phyloP scores from a whole-genome alignment of 2,888 invertebrate genomes.

The Acronicta leporina region DNA sequence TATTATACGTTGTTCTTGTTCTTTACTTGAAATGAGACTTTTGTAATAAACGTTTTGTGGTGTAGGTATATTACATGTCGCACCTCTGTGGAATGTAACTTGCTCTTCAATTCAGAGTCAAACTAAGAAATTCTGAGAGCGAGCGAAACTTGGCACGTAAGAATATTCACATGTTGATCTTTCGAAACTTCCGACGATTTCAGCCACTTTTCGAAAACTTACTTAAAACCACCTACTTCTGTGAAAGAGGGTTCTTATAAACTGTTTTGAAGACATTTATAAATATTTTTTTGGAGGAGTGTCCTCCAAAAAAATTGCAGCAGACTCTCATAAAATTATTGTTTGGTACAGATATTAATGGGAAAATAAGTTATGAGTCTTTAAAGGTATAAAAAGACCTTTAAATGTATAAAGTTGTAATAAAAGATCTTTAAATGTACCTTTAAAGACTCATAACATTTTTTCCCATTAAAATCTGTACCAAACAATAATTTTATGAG shows the following conservation, averaged over 20 bases:
- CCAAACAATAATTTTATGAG: too few relatives aligned
- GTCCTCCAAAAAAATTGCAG: too few relatives aligned
- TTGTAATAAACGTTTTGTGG: background rate
- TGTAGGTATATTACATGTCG: conserved; percentile 11
- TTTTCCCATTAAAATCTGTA: too few relatives aligned
- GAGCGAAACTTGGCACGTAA: conserved; percentile 5
- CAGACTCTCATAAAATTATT: too few relatives aligned
- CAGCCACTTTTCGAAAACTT: background rate
- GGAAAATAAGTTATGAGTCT: too few relatives aligned
- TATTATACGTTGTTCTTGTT: background rate
- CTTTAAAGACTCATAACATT: too few relatives aligned
- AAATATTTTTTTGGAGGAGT: too few relatives aligned
- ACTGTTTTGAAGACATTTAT: too few relatives aligned
- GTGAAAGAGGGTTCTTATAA: background rate
- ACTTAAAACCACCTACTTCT: background rate
- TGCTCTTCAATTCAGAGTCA: conserved; percentile 22
- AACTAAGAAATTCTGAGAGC: conserved; percentile 30
- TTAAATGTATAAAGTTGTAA: too few relatives aligned
- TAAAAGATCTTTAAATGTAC: too few relatives aligned
- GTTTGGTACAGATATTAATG: too few relatives aligned
- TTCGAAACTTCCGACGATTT: background rate
- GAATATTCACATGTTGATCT: background rate
- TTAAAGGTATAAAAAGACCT: too few relatives aligned
- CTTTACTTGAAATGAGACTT: conserved; percentile 6
- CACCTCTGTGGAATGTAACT: conserved; percentile 40